These are phyloP conservation scores for Papilio elwesi DNA, from an alignment of 2,888 invertebrate genomes.

Conservation along the genomic window DNA sequence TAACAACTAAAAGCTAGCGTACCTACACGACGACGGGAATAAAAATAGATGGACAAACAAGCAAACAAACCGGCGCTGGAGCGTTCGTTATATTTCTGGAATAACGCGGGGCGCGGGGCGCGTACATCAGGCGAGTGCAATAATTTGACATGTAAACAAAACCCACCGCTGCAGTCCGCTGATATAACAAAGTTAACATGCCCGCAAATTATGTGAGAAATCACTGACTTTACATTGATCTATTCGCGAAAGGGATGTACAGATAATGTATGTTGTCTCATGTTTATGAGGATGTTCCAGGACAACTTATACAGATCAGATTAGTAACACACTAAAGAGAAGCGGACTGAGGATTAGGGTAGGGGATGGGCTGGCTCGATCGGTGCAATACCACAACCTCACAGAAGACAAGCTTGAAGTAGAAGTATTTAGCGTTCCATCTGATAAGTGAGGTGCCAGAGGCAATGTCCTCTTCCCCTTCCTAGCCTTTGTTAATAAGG, in stretches of 20 bases:
- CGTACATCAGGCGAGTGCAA: constrained; percentile 5
- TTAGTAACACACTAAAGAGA: too few relatives aligned
- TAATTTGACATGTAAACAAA: constrained; percentile 24
- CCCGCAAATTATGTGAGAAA: not conserved
- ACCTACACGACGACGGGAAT: not conserved
- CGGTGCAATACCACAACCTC: too few relatives aligned
- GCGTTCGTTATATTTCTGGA: constrained; percentile 22
- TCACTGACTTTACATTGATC: not conserved
- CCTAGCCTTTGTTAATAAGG: too few relatives aligned
- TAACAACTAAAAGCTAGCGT: constrained; percentile 2
- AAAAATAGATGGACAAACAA: constrained; percentile 31
- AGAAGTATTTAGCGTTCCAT: too few relatives aligned
- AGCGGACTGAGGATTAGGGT: too few relatives aligned
- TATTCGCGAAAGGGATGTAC: not conserved
- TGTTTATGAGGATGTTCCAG: too few relatives aligned
- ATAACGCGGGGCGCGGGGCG: not conserved
- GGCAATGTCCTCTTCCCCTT: too few relatives aligned
- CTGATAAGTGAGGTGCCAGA: too few relatives aligned
- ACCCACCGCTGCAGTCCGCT: constrained; percentile 1
- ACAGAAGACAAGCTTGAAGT: too few relatives aligned
- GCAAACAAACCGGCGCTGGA: constrained; percentile 15
- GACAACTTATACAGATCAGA: too few relatives aligned
- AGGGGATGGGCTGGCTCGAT: too few relatives aligned
- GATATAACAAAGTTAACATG: constrained; percentile 9
- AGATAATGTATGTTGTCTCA: too few relatives aligned